Conservation (phyloP, 2,113 vertebrate species). For the Gobiocypris rarus region DNA sequence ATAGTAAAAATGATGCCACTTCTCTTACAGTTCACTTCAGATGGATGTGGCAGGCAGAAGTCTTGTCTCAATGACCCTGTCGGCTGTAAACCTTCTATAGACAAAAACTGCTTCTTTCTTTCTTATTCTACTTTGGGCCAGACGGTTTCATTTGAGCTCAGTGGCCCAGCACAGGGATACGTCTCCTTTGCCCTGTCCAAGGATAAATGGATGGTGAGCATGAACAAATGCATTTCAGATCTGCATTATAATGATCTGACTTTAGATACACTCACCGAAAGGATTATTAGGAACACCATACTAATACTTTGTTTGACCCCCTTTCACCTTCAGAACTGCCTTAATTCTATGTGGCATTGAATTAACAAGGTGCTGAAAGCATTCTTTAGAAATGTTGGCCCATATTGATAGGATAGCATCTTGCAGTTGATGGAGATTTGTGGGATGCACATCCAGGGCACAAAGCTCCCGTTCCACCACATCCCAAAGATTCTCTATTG, state of each 20-base stretch:
- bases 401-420: no score
- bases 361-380: no score
- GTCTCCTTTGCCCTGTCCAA: slow-evolving; percentile 83
- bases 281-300: no score
- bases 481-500: no score
- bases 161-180: slow-evolving; percentile 84
- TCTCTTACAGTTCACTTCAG: slow-evolving; percentile 78
- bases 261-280: no score
- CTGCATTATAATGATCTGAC: neutral
- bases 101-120: slow-evolving; percentile 78
- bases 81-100: slow-evolving; percentile 78
- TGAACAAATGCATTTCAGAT: slow-evolving; percentile 33
- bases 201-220: slow-evolving; percentile 87
- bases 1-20: neutral
- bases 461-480: no score
- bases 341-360: no score
- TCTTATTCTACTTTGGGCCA: slow-evolving; percentile 72
- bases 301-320: no score
- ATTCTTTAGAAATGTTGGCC: no score
- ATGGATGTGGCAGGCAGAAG: slow-evolving; percentile 79
- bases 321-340: no score
- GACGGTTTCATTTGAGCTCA: slow-evolving; percentile 82
- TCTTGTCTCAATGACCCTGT: slow-evolving; percentile 81
- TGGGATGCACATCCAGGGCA: no score
- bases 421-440: no score